Percentiles rank a stretch among this genome's conserved stretches.
These are phyloP conservation scores for Acyrthosiphon pisum DNA, from an alignment of 1,140 invertebrate species.

Conservation along the genomic window DNA sequence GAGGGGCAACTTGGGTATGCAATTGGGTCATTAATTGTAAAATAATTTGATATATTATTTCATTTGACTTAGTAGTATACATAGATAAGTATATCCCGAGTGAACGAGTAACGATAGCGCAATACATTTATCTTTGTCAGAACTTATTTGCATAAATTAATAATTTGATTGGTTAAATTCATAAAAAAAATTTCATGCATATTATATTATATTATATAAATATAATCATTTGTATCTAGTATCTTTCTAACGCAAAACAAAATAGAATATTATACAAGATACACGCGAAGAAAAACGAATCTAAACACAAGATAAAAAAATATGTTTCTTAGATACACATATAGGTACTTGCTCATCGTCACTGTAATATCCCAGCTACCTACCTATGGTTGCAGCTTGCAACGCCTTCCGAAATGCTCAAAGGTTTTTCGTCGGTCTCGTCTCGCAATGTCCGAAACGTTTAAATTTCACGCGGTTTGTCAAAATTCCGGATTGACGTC, in stretches of 20 bases:
- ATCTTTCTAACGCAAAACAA: too few species aligned
- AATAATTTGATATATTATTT: neutral
- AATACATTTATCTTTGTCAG: neutral
- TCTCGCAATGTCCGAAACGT: neutral
- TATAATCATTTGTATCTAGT: too few species aligned
- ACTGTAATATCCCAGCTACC: too few species aligned
- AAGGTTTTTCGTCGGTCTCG: neutral
- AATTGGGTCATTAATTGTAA: too few species aligned
- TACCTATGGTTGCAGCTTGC: neutral
- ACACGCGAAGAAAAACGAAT: too few species aligned
- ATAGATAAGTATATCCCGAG: neutral
- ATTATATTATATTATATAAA: too few species aligned
- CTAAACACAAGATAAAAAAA: too few species aligned
- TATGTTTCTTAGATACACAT: neutral
- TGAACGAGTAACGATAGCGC: neutral
- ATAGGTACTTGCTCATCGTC: neutral
- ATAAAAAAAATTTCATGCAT: too few species aligned
- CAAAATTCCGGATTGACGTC: neutral
- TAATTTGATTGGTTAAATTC: neutral
- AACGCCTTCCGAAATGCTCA: neutral
- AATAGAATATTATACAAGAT: too few species aligned
- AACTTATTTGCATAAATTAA: neutral
- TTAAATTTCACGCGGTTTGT: neutral
- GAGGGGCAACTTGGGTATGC: too few species aligned
- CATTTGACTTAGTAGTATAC: neutral